A percentile compares a stretch with the other conserved stretches of the same genome.
Conservation (phyloP, 2,888 invertebrate genomes). For the Andrena camellia region DNA sequence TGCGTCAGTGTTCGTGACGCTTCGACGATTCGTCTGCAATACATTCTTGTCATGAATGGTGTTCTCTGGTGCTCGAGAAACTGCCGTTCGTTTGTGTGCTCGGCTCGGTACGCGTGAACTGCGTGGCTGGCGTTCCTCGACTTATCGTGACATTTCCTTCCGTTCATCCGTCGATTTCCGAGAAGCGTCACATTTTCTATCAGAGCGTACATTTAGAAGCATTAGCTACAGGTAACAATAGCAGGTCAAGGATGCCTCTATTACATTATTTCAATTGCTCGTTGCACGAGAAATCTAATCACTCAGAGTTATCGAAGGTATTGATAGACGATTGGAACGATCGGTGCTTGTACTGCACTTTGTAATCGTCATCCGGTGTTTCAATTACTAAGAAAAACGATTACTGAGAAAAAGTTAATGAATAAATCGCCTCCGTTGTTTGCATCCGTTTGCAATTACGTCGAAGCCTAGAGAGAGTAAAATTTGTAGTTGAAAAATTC, state of each 20-base stretch:
- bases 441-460: not conserved
- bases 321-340: not conserved
- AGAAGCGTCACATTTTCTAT: constrained; percentile 41
- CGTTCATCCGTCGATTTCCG: constrained; percentile 40
- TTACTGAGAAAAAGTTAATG: constrained; percentile 13
- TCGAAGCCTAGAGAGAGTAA: not conserved
- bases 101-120: constrained; percentile 41
- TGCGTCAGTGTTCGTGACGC: constrained; percentile 30
- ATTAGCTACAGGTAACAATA: constrained; percentile 46
- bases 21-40: constrained; percentile 34
- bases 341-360: constrained; percentile 3
- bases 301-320: not conserved
- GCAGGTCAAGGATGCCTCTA: not conserved
- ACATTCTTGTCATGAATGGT: constrained; percentile 50
- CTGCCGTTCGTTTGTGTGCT: constrained; percentile 27
- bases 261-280: constrained; percentile 1
- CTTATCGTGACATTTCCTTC: constrained; percentile 49
- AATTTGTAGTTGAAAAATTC: not conserved
- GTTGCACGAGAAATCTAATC: not conserved
- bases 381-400: no score
- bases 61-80: constrained; percentile 21
- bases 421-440: not conserved
- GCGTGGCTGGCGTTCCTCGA: constrained; percentile 20
- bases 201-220: constrained; percentile 28
- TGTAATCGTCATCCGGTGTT: constrained; percentile 12